Evolutionary conservation across 2,888 invertebrate genomes (phyloP), one percentile per base, ranked within the genome.

Genomic region (Eulithis prunata): DNA sequence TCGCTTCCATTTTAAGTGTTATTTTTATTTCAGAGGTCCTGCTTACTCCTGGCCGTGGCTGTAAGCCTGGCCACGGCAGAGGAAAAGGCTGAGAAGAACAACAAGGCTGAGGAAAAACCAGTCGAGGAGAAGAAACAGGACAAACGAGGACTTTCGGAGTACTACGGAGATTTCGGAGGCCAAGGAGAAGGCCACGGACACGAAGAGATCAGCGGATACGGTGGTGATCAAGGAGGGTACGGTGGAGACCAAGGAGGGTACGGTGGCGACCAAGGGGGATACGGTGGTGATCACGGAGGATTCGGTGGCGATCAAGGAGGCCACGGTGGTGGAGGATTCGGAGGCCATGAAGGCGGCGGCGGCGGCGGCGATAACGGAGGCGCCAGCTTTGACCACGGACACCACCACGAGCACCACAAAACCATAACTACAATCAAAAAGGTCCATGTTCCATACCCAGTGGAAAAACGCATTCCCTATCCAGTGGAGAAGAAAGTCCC

Each of bases 371-470:
- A 6, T 51, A 56, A 51, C 45, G 62, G 47, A 62, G 85, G 54
- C 5, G 53, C 12, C 45, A 56, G 55, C 45, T 54, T 55, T 12
- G 46, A 56, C 11, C 62, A 69, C 84, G 79, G 69, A 58, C 60
- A 75, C 70, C 59, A 87, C 60, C 91, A 92, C 70, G 86, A 93
- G 65, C 95, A 96, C 76, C 93, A 94, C 73, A 96, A 95, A 86
- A 95, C 95, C 11, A 92, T 96, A 74, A 96, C 96, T 11, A 90
- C 95, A 57, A 90, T 95, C 59, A 97, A 96, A 81, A 96, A 96
- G 71, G 95, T 97, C 32, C 93, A 95, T 21, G 95, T 95, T 32
- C 96, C 96, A 0, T 96, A 96, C 79, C 95, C 96, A 43, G 96
- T 96, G 0, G 95, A 96, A 76, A 96, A 96, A 78, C 93, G 94